A percentile compares a stretch with the other conserved stretches of the same genome.
Conservation (phyloP, 2,888 invertebrate species). For the Asteroscopus sphinx region DNA sequence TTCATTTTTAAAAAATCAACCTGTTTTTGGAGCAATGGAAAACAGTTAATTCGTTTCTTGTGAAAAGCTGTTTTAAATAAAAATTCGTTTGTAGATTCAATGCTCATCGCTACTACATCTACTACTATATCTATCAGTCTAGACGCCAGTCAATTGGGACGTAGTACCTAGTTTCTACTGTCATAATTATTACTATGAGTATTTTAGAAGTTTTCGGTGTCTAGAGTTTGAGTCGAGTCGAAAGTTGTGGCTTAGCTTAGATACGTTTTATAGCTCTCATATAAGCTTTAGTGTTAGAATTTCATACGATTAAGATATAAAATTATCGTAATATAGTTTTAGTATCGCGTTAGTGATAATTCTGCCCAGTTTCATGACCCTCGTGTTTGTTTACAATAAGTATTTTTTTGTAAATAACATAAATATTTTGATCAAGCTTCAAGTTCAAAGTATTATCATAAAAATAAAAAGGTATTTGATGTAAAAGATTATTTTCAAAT, state of each 20-base stretch:
- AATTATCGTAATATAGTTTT: constrained; percentile 5
- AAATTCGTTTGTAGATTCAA: too few relatives aligned
- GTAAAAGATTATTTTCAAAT: too few relatives aligned
- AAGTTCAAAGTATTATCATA: too few relatives aligned
- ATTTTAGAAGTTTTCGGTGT: constrained; percentile 21
- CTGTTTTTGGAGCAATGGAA: too few relatives aligned
- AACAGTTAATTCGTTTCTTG: too few relatives aligned
- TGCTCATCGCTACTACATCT: neutral
- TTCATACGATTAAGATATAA: neutral
- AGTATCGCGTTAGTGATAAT: neutral
- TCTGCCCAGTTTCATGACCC: too few relatives aligned
- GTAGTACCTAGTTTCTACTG: neutral
- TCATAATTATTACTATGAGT: constrained; percentile 24
- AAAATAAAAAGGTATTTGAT: too few relatives aligned
- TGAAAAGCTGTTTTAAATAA: too few relatives aligned
- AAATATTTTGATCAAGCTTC: too few relatives aligned
- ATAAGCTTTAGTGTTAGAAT: constrained; percentile 15
- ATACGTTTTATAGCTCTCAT: constrained; percentile 23
- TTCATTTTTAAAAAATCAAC: too few relatives aligned
- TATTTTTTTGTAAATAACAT: too few relatives aligned
- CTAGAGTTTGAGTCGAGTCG: constrained; percentile 6
- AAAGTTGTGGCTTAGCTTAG: constrained; percentile 5
- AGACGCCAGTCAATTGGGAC: constrained; percentile 16
- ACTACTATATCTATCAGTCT: constrained; percentile 7
- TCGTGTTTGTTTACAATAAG: too few relatives aligned